Evolutionary conservation across 53 echinoderm and acorn worm species (phyloP).

Genomic region (Apostichopus leukothele): DNA sequence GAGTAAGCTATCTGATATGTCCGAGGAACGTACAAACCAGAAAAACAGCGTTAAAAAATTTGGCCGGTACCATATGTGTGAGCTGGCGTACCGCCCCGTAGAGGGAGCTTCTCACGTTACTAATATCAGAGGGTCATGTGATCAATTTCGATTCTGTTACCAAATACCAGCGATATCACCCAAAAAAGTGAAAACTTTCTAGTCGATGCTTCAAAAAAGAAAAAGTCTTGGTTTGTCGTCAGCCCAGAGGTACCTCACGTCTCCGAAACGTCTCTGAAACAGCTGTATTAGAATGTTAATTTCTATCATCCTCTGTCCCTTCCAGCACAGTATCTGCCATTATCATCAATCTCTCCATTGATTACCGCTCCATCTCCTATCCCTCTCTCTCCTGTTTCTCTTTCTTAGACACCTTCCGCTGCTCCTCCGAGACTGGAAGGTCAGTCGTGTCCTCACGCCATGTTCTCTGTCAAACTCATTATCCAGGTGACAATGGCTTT

Average conservation of each 20-base stretch:
- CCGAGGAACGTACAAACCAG: no score
- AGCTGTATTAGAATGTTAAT: slow-evolving; percentile 14
- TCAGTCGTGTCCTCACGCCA: slow-evolving; percentile 32
- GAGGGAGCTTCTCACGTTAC: no score
- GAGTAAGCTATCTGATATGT: no score
- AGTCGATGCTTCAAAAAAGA: no score
- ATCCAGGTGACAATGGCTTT: slow-evolving; percentile 42
- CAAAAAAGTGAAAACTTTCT: no score
- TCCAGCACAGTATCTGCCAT: slow-evolving; percentile 11
- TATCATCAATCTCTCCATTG: slow-evolving; percentile 28
- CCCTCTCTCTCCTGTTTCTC: slow-evolving; percentile 30
- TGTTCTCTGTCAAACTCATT: slow-evolving; percentile 42
- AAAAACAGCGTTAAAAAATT: no score
- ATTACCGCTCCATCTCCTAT: neutral
- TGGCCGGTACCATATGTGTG: no score
- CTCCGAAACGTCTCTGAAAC: neutral
- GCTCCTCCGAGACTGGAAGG: slow-evolving; percentile 43
- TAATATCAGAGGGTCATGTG: no score
- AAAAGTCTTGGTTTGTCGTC: neutral
- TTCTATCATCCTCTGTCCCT: neutral
- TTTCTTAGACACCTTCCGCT: slow-evolving; percentile 2
- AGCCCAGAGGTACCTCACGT: neutral
- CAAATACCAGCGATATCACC: no score
- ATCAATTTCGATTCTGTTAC: no score
- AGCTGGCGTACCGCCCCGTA: no score